Conservation (phyloP, 2,113 vertebrate genomes). For the Sus scrofa region T2T-Sscrofa CM000819.6:77058501-77059000, state of each 20-base stretch:
- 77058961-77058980: constrained; percentile 2
- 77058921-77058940: constrained; percentile 41
- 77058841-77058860: constrained; percentile 56
- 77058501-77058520: constrained; percentile 62
- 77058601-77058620: constrained; percentile 54
- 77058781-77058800: background rate
- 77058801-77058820: constrained; percentile 25
- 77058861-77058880: constrained; percentile 24
- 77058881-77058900: background rate
- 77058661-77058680: constrained; percentile 22
- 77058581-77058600: constrained; percentile 58
- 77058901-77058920: background rate
- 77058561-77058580: constrained; percentile 66
- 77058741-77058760: background rate
- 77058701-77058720: constrained; percentile 44
- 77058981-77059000: constrained; percentile 33
- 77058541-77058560: constrained; percentile 61
- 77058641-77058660: constrained; percentile 52
- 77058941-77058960: constrained; percentile 28
- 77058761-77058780: background rate
- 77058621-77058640: constrained; percentile 48
- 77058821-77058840: constrained; percentile 36
- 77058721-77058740: constrained; percentile 49
- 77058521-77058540: constrained; percentile 62
- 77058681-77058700: background rate